These are phyloP conservation scores for Lordiphosa stackelbergi DNA, from an alignment of 1,140 invertebrate genomes.

Conservation along the genomic window DNA sequence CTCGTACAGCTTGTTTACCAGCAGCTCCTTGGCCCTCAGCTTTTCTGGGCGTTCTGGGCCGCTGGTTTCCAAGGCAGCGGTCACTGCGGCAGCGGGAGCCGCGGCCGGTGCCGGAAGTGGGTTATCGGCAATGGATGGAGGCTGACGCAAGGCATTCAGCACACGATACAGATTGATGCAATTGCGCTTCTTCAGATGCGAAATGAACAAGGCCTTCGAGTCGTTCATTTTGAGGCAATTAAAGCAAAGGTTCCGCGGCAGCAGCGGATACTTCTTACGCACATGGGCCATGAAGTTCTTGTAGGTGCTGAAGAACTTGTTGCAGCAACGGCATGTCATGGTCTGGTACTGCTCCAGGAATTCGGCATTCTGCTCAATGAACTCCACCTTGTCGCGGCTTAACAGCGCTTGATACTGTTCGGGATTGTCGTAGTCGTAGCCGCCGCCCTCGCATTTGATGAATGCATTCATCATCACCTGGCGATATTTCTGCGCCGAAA, in stretches of 20 bases:
- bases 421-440: slow-evolving; percentile 72
- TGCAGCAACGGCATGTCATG: slow-evolving; percentile 75
- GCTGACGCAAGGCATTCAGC: slow-evolving; percentile 44
- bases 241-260: slow-evolving; percentile 75
- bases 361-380: slow-evolving; percentile 70
- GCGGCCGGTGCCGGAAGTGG: slow-evolving; percentile 7
- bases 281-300: slow-evolving; percentile 77
- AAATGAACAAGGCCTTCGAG: slow-evolving; percentile 75
- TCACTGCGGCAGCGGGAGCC: background rate
- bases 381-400: slow-evolving; percentile 67
- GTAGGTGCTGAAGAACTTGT: slow-evolving; percentile 67
- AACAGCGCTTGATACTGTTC: slow-evolving; percentile 70
- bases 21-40: slow-evolving; percentile 69
- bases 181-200: slow-evolving; percentile 74
- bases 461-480: slow-evolving; percentile 72
- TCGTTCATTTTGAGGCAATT: slow-evolving; percentile 76
- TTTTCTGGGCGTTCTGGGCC: slow-evolving; percentile 54
- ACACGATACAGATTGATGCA: slow-evolving; percentile 74
- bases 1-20: slow-evolving; percentile 75
- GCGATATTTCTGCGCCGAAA: slow-evolving; percentile 64
- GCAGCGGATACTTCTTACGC: slow-evolving; percentile 70
- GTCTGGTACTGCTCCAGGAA: slow-evolving; percentile 76
- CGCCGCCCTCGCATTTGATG: slow-evolving; percentile 66
- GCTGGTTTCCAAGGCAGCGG: slow-evolving; percentile 1
- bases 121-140: slow-evolving; percentile 31